phyloP scores from a whole-genome alignment of 2,797 vertebrate genomes.

The Acanthiza pusilla region DNA sequence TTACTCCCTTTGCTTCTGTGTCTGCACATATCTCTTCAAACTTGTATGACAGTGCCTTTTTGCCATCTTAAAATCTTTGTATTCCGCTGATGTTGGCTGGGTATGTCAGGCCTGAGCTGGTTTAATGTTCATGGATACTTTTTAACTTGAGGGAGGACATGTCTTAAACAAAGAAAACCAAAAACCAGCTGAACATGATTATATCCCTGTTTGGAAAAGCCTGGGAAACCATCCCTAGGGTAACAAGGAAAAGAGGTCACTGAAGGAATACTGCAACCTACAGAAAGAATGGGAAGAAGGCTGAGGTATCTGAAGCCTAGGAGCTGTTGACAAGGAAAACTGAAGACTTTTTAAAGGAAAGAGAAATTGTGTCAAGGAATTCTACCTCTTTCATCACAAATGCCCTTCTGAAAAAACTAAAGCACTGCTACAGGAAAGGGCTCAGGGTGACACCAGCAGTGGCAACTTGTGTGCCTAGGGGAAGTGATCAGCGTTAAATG shows the following conservation, averaged over 20 bases:
- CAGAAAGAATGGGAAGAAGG: not conserved
- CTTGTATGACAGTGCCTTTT: not conserved
- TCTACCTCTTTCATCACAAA: not conserved
- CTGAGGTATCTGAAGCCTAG: not conserved
- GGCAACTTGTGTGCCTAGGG: not conserved
- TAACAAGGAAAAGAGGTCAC: constrained; percentile 40
- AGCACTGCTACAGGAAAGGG: not conserved
- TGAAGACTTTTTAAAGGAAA: not conserved
- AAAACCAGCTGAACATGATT: constrained; percentile 35
- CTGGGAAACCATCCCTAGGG: constrained; percentile 43
- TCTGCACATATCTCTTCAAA: not conserved
- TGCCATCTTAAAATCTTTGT: not conserved
- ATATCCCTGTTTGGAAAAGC: constrained; percentile 29
- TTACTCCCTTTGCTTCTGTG: not conserved
- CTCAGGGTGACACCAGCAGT: not conserved
- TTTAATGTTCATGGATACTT: not conserved
- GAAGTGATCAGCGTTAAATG: not conserved
- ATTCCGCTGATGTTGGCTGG: not conserved
- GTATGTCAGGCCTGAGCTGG: not conserved
- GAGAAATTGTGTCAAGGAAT: not conserved
- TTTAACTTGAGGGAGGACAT: not conserved
- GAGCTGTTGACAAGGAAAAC: not conserved
- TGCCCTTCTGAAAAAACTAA: not conserved
- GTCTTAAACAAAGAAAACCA: constrained; percentile 13
- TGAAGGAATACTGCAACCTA: constrained; percentile 16